phyloP scores from a whole-genome alignment of 2,113 vertebrate species.

The Capreolus pygargus region DNA sequence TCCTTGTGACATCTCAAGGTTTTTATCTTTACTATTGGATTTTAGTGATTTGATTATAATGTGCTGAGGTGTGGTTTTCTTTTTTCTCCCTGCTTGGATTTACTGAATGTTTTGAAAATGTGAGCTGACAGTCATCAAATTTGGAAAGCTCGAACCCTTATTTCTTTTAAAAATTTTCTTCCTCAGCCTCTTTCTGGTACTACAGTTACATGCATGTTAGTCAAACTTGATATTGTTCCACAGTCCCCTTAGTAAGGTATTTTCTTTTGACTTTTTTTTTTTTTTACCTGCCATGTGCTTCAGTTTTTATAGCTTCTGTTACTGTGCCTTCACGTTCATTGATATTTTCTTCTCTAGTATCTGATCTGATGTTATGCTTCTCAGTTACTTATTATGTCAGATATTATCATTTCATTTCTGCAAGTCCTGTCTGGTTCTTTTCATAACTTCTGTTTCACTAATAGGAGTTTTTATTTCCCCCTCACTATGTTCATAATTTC shows the following conservation, averaged over 20 bases:
- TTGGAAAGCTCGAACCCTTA: not conserved
- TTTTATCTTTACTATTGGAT: not conserved
- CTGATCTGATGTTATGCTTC: not conserved
- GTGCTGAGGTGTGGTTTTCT: not conserved
- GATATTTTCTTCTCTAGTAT: not conserved
- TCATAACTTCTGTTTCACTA: not conserved
- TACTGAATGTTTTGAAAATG: not conserved
- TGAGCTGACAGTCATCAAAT: not conserved
- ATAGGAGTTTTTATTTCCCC: not conserved
- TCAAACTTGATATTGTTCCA: not conserved
- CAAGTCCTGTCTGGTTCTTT: not conserved
- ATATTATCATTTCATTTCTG: not conserved
- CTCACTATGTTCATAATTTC: not conserved
- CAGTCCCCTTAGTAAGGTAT: not conserved
- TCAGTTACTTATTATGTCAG: not conserved
- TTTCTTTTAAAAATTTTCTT: not conserved
- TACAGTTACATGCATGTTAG: not conserved
- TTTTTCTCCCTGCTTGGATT: not conserved
- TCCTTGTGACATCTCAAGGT: not conserved
- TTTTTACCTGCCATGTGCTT: not conserved
- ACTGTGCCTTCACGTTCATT: not conserved
- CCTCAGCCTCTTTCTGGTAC: not conserved
- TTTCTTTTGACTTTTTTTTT: not conserved
- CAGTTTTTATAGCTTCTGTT: not conserved
- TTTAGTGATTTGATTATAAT: not conserved